These are phyloP conservation scores for Drosophila melanica DNA, from an alignment of 1,140 invertebrate genomes.

Conservation along the genomic window DNA sequence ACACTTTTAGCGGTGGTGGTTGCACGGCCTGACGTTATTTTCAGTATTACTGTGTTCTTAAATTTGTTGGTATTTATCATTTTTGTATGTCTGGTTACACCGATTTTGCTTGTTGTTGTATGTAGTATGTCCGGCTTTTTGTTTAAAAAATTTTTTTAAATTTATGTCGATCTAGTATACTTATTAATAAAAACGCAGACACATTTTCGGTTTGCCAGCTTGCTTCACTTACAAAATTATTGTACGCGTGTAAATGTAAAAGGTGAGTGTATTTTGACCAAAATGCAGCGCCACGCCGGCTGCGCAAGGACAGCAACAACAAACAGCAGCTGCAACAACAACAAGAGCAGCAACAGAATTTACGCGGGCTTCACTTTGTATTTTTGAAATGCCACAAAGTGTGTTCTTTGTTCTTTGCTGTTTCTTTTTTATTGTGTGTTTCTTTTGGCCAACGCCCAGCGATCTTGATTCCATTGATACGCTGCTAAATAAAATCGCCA, in stretches of 20 bases:
- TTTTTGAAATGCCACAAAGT: slow-evolving; percentile 14
- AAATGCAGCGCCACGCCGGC: slow-evolving; percentile 47
- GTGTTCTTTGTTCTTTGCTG: not conserved
- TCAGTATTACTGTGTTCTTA: slow-evolving; percentile 16
- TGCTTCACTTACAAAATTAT: slow-evolving; percentile 54
- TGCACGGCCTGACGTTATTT: not conserved
- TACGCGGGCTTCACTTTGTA: slow-evolving; percentile 35
- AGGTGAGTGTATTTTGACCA: slow-evolving; percentile 47
- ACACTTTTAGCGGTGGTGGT: slow-evolving; percentile 6
- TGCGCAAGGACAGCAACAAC: slow-evolving; percentile 8
- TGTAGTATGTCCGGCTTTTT: slow-evolving; percentile 31
- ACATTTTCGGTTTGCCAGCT: slow-evolving; percentile 47
- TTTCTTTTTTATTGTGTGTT: not conserved
- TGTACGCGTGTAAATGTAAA: slow-evolving; percentile 67
- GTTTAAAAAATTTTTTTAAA: slow-evolving; percentile 20
- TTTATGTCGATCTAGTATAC: slow-evolving; percentile 62
- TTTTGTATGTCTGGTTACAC: slow-evolving; percentile 3
- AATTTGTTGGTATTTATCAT: not conserved
- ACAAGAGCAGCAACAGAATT: slow-evolving; percentile 4
- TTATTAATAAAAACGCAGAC: slow-evolving; percentile 24
- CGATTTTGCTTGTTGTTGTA: slow-evolving; percentile 27
- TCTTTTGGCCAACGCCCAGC: slow-evolving; percentile 45
- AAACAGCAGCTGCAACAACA: not conserved
- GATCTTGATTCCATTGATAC: slow-evolving; percentile 51
- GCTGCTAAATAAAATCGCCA: slow-evolving; percentile 14